phyloP scores from a whole-genome alignment of 2,113 vertebrate species.

The Thamnophis sirtalis region DNA sequence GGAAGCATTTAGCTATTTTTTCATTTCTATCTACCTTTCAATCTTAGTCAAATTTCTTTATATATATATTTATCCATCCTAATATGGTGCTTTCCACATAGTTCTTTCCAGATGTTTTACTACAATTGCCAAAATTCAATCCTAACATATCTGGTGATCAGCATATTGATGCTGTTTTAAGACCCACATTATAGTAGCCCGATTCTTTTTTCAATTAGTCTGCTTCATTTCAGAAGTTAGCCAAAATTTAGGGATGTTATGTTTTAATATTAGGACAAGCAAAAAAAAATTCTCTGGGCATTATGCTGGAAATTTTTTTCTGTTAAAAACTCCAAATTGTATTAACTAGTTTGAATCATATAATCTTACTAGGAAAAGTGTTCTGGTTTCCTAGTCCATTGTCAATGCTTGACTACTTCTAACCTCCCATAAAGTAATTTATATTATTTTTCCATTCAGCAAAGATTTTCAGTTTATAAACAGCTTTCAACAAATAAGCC shows the following conservation, averaged over 20 bases:
- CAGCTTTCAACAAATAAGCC: background rate
- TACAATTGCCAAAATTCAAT: background rate
- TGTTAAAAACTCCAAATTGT: background rate
- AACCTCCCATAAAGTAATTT: background rate
- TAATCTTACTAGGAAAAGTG: background rate
- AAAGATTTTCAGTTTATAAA: background rate
- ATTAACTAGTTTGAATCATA: background rate
- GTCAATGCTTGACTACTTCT: background rate
- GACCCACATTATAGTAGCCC: background rate
- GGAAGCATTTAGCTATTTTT: background rate
- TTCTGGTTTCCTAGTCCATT: background rate
- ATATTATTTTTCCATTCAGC: background rate
- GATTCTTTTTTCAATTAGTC: background rate
- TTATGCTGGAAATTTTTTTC: background rate
- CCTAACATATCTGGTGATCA: background rate
- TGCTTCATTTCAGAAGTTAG: background rate
- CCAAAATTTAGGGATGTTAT: background rate
- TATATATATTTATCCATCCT: background rate
- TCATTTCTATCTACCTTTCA: background rate
- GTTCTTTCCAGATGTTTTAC: background rate
- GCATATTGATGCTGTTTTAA: background rate
- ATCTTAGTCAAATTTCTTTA: background rate
- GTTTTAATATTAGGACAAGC: background rate
- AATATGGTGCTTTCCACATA: background rate
- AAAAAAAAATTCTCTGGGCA: background rate